phyloP scores from a whole-genome alignment of 1,140 invertebrate genomes.

The Drosophila sucinea region DNA sequence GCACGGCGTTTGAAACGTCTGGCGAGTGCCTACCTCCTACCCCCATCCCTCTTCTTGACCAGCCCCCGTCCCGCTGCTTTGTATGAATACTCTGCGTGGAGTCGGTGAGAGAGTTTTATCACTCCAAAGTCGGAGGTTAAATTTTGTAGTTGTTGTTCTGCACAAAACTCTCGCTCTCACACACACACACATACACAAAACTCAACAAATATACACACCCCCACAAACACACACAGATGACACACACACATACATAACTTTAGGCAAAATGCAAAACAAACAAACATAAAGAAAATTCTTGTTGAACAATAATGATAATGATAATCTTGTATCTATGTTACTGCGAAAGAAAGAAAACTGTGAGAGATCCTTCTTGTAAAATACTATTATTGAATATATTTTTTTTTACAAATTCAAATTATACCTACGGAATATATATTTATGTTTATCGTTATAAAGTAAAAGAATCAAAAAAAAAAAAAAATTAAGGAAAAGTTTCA shows the following conservation, averaged over 20 bases:
- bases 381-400: slow-evolving; percentile 72
- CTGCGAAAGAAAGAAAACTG: slow-evolving; percentile 45
- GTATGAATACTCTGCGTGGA: slow-evolving; percentile 77
- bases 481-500: slow-evolving; percentile 23
- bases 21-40: slow-evolving; percentile 20
- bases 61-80: slow-evolving; percentile 41
- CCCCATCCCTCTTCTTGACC: not conserved
- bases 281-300: slow-evolving; percentile 60
- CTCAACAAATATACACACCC: slow-evolving; percentile 34
- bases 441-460: slow-evolving; percentile 77
- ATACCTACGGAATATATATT: slow-evolving; percentile 67
- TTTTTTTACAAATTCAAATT: slow-evolving; percentile 60
- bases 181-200: slow-evolving; percentile 51
- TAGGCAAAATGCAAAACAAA: slow-evolving; percentile 39
- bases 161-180: slow-evolving; percentile 76
- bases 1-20: slow-evolving; percentile 64
- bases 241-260: slow-evolving; percentile 30
- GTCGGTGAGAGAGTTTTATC: slow-evolving; percentile 81
- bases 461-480: slow-evolving; percentile 50
- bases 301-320: slow-evolving; percentile 69
- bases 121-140: slow-evolving; percentile 79
- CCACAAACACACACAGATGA: slow-evolving; percentile 29
- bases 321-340: slow-evolving; percentile 71
- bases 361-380: slow-evolving; percentile 63
- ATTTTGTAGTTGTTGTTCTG: slow-evolving; percentile 76